These are phyloP conservation scores for Microplitis demolitor DNA, from an alignment of 1,140 invertebrate genomes.

Conservation along the genomic window DNA sequence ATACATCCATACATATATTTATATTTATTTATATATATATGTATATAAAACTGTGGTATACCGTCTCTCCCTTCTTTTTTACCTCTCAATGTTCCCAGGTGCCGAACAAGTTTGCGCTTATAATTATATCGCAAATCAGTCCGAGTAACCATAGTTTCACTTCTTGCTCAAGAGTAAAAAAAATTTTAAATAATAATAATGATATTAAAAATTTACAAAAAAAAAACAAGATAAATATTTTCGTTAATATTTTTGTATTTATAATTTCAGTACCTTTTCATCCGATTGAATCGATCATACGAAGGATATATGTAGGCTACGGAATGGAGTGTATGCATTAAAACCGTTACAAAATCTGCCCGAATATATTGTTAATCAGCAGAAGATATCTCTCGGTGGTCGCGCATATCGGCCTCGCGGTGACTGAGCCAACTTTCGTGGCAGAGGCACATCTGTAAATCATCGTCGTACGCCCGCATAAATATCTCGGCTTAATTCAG, in stretches of 20 bases:
- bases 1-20: neutral
- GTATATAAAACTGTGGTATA: neutral
- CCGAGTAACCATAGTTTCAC: neutral
- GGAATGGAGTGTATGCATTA: too few relatives aligned
- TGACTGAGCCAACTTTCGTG: neutral
- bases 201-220: neutral
- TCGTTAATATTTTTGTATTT: neutral
- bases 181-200: too few relatives aligned
- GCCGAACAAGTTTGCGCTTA: neutral
- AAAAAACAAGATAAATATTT: neutral
- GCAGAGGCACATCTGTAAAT: constrained; percentile 34
- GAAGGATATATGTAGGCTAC: constrained; percentile 1
- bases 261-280: neutral
- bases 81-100: neutral
- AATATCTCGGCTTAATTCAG: constrained; percentile 47
- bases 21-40: too few relatives aligned
- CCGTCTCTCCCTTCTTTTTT: neutral
- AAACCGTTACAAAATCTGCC: constrained; percentile 8
- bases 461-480: constrained; percentile 38
- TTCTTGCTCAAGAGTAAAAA: too few relatives aligned
- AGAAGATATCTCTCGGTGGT: constrained; percentile 10
- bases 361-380: constrained; percentile 5
- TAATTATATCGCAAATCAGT: constrained; percentile 6
- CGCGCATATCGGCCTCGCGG: neutral
- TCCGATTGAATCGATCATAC: neutral